Conservation (phyloP, 2,113 vertebrate genomes). For the Limanda limanda region DNA sequence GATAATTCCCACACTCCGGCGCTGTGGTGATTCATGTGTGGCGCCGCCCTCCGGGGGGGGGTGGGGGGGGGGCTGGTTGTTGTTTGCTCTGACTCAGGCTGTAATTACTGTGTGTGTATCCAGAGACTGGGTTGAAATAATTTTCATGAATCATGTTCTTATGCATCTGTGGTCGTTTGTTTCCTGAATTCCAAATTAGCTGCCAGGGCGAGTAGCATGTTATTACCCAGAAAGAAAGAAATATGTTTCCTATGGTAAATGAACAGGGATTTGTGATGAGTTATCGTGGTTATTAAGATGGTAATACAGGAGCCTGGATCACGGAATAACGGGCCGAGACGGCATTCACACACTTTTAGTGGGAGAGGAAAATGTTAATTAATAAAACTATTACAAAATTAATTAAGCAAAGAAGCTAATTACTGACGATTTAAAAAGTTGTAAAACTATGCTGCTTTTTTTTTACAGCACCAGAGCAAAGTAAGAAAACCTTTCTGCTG, state of each 20-base stretch:
- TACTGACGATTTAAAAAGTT: neutral
- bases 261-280: slow-evolving; percentile 9
- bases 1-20: slow-evolving; percentile 18
- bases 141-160: slow-evolving; percentile 50
- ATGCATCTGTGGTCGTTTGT: slow-evolving; percentile 25
- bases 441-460: no score
- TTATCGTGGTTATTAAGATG: slow-evolving; percentile 10
- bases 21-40: slow-evolving; percentile 32
- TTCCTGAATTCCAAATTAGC: slow-evolving; percentile 28
- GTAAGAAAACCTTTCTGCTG: no score
- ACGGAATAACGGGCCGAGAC: neutral
- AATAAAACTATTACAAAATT: neutral
- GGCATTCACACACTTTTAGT: neutral
- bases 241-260: slow-evolving; percentile 2
- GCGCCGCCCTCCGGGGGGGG: slow-evolving; percentile 12
- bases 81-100: slow-evolving; percentile 37
- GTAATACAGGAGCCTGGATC: neutral
- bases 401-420: no score
- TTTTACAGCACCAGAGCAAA: no score
- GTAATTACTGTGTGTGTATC: slow-evolving; percentile 47
- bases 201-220: neutral
- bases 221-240: neutral
- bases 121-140: neutral
- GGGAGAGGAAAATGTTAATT: neutral
- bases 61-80: neutral